These are phyloP conservation scores for Sebastes oblongus DNA, from an alignment of 2,797 vertebrate genomes.

Conservation along the genomic window DNA sequence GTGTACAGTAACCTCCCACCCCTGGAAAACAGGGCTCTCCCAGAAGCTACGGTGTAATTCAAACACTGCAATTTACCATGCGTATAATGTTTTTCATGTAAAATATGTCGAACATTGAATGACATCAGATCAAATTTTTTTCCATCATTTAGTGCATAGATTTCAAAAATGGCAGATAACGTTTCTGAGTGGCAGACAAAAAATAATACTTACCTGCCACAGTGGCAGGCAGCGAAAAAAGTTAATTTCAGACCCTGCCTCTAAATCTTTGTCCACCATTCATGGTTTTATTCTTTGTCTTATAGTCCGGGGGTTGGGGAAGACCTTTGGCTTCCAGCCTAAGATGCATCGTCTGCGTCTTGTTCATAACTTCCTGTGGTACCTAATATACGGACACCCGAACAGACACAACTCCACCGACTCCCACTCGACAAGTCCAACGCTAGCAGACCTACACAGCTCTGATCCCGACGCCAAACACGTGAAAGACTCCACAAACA, in stretches of 20 bases:
- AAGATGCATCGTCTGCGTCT: conserved; percentile 94
- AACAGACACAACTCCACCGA: conserved; percentile 13
- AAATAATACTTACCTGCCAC: no score
- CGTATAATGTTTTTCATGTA: no score
- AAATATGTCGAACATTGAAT: no score
- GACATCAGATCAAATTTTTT: no score
- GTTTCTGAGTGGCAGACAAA: no score
- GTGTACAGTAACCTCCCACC: no score
- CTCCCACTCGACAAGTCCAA: not conserved
- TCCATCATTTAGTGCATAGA: no score
- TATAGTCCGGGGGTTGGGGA: conserved; percentile 90
- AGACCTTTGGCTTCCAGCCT: conserved; percentile 90
- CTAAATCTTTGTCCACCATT: not conserved
- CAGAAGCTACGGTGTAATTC: no score
- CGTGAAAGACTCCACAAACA: conserved; percentile 25
- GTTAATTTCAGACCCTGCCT: not conserved
- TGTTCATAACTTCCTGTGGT: conserved; percentile 92
- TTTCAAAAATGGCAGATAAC: no score
- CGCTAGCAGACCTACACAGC: not conserved
- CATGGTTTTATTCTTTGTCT: not conserved
- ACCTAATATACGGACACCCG: conserved; percentile 90
- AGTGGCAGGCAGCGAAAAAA: no score
- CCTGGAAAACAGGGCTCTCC: no score
- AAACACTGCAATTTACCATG: no score
- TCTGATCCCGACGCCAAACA: not conserved